Evolutionary conservation across 2,797 vertebrate species (phyloP).

Genomic region (Mus caroli): DNA sequence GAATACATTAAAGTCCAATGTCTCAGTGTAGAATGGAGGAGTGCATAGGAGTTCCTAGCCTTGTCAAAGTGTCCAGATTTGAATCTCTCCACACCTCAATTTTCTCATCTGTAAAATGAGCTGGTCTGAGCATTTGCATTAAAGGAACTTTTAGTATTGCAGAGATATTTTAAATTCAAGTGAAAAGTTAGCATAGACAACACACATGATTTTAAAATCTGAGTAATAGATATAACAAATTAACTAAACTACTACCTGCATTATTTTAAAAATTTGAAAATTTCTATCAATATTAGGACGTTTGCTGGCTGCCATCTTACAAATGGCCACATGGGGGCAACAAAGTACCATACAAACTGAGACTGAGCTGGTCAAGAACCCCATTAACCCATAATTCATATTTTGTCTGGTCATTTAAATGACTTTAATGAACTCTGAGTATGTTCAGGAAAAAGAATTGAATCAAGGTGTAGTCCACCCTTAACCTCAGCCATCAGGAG

Average conservation of each 20-base stretch:
- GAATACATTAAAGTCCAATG: not conserved
- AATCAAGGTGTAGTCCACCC: no score
- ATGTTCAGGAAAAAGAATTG: not conserved
- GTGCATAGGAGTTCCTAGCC: not conserved
- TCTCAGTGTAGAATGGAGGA: not conserved
- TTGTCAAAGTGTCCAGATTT: not conserved
- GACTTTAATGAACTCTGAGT: not conserved
- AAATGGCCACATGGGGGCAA: constrained; percentile 57
- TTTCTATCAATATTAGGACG: not conserved
- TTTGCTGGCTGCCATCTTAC: constrained; percentile 8
- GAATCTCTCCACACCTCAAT: not conserved
- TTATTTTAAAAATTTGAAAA: not conserved
- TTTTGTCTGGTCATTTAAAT: not conserved
- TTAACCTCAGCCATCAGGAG: not conserved
- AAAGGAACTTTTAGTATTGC: not conserved
- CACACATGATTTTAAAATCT: not conserved
- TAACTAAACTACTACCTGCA: not conserved
- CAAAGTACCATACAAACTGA: not conserved
- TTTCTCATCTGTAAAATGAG: constrained; percentile 8
- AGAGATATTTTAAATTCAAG: not conserved
- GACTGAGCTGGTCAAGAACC: not conserved
- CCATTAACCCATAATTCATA: not conserved
- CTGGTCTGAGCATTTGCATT: not conserved
- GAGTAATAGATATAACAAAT: not conserved
- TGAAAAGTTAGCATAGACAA: not conserved